phyloP scores from a whole-genome alignment of 2,888 invertebrate species.

The Doris montereyensis region DNA sequence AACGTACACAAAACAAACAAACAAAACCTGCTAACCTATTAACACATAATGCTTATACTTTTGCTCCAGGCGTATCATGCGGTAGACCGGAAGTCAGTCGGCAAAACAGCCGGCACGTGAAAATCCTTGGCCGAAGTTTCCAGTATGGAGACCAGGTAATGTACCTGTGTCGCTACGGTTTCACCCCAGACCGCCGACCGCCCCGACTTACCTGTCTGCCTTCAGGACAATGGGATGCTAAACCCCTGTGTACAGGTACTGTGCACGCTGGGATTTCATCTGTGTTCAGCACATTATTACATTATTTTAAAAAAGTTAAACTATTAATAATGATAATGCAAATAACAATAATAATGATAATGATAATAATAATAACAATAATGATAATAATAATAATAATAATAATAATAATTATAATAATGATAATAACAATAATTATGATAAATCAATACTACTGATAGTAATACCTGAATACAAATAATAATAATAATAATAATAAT shows the following conservation, averaged over 20 bases:
- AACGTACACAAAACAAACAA: neutral
- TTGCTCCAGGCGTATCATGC: slow-evolving; percentile 59
- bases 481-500: too few species aligned
- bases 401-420: too few species aligned
- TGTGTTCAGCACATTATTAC: too few species aligned
- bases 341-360: too few species aligned
- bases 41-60: too few species aligned
- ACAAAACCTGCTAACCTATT: neutral
- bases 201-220: slow-evolving; percentile 75
- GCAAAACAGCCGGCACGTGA: slow-evolving; percentile 54
- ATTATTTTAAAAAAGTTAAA: too few species aligned
- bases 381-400: too few species aligned
- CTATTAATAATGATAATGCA: too few species aligned
- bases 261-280: neutral
- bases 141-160: slow-evolving; percentile 59
- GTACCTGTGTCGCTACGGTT: slow-evolving; percentile 64
- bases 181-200: slow-evolving; percentile 54
- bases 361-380: too few species aligned
- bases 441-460: too few species aligned
- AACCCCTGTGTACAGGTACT: slow-evolving; percentile 73
- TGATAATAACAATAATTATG: too few species aligned
- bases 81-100: slow-evolving; percentile 60
- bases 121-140: slow-evolving; percentile 58
- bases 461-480: too few species aligned
- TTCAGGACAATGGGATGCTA: slow-evolving; percentile 76